phyloP scores from a whole-genome alignment of 2,888 invertebrate genomes.

The Xylota sylvarum region DNA sequence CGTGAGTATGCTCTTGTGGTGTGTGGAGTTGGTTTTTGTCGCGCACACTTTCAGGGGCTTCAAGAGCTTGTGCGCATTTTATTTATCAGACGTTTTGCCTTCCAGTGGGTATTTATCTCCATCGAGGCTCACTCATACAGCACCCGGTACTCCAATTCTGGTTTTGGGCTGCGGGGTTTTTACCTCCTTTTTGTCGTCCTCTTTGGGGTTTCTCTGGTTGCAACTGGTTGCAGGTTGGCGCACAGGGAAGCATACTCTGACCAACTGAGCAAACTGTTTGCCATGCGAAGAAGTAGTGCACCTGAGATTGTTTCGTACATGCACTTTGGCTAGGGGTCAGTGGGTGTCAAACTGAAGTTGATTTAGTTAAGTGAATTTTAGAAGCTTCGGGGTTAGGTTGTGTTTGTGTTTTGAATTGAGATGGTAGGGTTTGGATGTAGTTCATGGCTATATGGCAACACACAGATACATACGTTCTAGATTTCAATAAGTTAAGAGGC shows the following conservation, averaged over 20 bases:
- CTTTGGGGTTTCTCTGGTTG: conserved; percentile 15
- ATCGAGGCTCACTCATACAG: conserved; percentile 26
- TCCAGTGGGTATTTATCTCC: conserved; percentile 32
- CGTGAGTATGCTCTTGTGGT: conserved; percentile 57
- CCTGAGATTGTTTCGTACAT: conserved; percentile 53
- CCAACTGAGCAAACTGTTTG: conserved; percentile 49
- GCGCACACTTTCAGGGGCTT: conserved; percentile 61
- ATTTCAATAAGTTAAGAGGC: too few relatives aligned
- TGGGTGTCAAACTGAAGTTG: conserved; percentile 38
- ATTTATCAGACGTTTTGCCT: conserved; percentile 16
- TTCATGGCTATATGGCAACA: too few relatives aligned
- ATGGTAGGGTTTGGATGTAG: too few relatives aligned
- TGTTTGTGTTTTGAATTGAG: too few relatives aligned
- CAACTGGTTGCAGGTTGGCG: conserved; percentile 54
- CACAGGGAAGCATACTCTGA: conserved; percentile 20
- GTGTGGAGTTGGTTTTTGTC: conserved; percentile 66
- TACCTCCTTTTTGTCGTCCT: conserved; percentile 14
- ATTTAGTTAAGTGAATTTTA: conserved; percentile 6
- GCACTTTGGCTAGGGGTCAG: conserved; percentile 23
- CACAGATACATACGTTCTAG: too few relatives aligned
- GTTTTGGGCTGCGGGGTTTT: neutral
- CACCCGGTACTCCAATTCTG: conserved; percentile 14
- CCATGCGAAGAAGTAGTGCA: conserved; percentile 47
- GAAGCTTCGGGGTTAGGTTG: neutral
- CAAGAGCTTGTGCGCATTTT: conserved; percentile 25